Evolutionary conservation across 2,113 vertebrate genomes (phyloP), one percentile per base, ranked within the genome.

Genomic region (Stigmatopora argus): DNA sequence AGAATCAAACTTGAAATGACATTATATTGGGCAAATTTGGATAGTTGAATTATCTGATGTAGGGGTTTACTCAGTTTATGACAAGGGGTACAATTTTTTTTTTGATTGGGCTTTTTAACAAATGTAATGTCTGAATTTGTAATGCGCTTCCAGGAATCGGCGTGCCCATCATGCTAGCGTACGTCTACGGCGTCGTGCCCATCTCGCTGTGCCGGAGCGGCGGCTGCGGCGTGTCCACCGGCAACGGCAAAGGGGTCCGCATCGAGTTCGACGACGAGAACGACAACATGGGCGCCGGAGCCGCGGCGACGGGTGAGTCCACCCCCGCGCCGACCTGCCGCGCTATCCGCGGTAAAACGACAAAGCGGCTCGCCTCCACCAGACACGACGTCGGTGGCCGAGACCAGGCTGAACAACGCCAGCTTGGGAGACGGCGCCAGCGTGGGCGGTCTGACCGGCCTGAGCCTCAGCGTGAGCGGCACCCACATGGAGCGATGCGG

Each of bases 231-330:
- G 97, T 99, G 35, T 99, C 97, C 2, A 92, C 96, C 0, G 94
- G 95, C 60, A 98, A 94, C 31, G 96, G 97, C 47, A 98, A 97
- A 90, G 97, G 97, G n/a, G 97, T 99, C 63, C 93, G 96, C 12
- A 99, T 99, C 56, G 96, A 98, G 87, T 99, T 99, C 73, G 97
- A 99, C 46, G 97, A 98, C 65, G 97, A 99, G 86, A 98, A 98
- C 35, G 96, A 99, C 81, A 97, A 95, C 81, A 92, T 93, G 67
- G 94, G 95, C 31, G 94, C 91, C 69, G 92, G 93, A 45, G 94
- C 94, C 46, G 90, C 93, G 65, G 95, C 92, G 61, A 90, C 94
- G 67, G 97, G 97, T 98, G 79, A 90, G 89, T 23, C 5, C 41
- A n/a, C n/a, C n/a, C n/a, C n/a, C n/a, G n/a, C n/a, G 19, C n/a